Conservation (phyloP, 2,888 invertebrate species). For the Cryptocephalus primarius region DNA sequence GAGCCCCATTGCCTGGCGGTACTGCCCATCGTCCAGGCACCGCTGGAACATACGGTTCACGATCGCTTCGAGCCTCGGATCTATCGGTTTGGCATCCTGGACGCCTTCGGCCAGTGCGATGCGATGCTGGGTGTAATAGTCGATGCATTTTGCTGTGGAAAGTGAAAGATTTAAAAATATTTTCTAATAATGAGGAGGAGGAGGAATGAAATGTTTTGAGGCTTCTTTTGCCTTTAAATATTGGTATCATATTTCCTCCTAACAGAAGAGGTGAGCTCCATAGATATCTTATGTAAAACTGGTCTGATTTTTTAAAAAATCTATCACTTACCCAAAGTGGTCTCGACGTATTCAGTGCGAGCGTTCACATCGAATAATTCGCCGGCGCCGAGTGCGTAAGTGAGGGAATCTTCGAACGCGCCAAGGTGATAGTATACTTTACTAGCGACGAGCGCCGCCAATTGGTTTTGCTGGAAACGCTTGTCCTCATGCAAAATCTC, state of each 20-base stretch:
- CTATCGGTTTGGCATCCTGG: constrained; percentile 56
- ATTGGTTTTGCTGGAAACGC: constrained; percentile 73
- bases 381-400: constrained; percentile 94
- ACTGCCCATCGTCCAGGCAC: constrained; percentile 90
- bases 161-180: neutral
- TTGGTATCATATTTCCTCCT: too few species aligned
- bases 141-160: constrained; percentile 80
- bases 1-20: constrained; percentile 89
- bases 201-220: too few species aligned
- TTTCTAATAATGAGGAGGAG: too few species aligned
- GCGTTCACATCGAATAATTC: constrained; percentile 91
- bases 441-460: constrained; percentile 94
- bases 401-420: constrained; percentile 91
- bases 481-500: constrained; percentile 94
- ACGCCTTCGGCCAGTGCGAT: constrained; percentile 62
- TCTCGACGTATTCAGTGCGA: constrained; percentile 91
- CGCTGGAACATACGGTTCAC: constrained; percentile 96
- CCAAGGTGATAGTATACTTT: constrained; percentile 98
- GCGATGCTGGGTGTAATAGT: constrained; percentile 86
- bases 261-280: too few species aligned
- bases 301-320: too few species aligned
- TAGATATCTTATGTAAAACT: too few species aligned
- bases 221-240: too few species aligned
- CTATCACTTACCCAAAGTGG: constrained; percentile 59
- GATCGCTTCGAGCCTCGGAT: constrained; percentile 78